phyloP scores from a whole-genome alignment of 64 coral and sea anemone genomes.

The Catalaphyllia jardinei region DNA sequence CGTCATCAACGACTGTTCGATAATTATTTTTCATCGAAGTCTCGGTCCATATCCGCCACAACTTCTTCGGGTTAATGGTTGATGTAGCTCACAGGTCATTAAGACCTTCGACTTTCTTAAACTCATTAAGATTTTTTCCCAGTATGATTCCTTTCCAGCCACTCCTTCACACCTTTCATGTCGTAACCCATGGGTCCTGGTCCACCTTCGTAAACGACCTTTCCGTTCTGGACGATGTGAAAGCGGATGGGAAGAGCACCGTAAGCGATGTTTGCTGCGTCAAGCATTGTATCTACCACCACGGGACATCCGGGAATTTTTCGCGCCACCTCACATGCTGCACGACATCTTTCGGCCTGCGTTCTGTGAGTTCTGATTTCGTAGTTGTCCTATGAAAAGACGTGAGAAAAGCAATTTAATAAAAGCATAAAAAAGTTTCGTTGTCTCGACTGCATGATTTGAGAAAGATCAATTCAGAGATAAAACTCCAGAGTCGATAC shows the following conservation, averaged over 20 bases:
- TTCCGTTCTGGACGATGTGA: conserved; percentile 59
- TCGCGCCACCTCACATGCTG: conserved; percentile 44
- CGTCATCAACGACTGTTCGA: no score
- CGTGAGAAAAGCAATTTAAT: not conserved
- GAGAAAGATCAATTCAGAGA: no score
- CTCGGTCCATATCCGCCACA: not conserved
- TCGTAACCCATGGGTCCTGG: conserved; percentile 58
- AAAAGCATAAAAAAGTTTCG: not conserved
- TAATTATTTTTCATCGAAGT: no score
- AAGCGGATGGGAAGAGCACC: conserved; percentile 75
- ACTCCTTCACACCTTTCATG: conserved; percentile 20
- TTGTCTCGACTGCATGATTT: no score
- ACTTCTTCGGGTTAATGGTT: not conserved
- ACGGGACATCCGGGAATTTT: conserved; percentile 67
- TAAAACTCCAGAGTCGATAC: no score
- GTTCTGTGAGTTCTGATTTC: conserved; percentile 68
- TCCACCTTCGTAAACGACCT: conserved; percentile 71
- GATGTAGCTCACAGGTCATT: not conserved
- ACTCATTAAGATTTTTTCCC: not conserved
- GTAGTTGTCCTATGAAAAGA: conserved; percentile 46
- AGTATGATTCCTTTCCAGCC: conserved; percentile 15
- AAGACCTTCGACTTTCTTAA: not conserved
- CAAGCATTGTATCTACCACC: conserved; percentile 68
- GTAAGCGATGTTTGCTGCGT: conserved; percentile 62
- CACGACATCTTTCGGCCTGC: conserved; percentile 57